Evolutionary conservation across 2,888 invertebrate genomes (phyloP).

Genomic region (Electrophaes corylata): DNA sequence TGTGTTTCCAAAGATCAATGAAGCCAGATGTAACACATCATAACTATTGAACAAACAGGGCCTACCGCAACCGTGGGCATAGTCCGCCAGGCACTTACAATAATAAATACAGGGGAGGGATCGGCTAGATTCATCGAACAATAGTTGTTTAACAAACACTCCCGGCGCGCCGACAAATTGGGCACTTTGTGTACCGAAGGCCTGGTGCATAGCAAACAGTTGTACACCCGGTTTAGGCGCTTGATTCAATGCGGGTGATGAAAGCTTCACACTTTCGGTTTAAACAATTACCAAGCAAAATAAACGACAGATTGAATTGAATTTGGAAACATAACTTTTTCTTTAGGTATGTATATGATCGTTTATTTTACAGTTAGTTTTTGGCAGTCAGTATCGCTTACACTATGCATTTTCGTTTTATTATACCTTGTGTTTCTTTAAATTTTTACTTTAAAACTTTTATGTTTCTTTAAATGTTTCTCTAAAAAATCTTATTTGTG

Average conservation of each 20-base stretch:
- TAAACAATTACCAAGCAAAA: constrained; percentile 14
- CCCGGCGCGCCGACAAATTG: constrained; percentile 55
- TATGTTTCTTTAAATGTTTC: too few species aligned
- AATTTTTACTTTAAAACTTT: too few species aligned
- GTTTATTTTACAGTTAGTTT: too few species aligned
- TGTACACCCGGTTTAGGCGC: constrained; percentile 7
- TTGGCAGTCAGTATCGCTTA: too few species aligned
- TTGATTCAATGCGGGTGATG: constrained; percentile 32
- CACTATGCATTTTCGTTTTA: too few species aligned
- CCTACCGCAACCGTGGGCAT: constrained; percentile 40
- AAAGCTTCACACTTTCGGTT: constrained; percentile 25
- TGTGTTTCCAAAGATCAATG: constrained; percentile 28
- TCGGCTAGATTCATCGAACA: constrained; percentile 45
- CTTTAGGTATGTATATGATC: too few species aligned
- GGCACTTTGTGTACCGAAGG: constrained; percentile 44
- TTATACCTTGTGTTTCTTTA: too few species aligned
- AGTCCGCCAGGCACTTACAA: constrained; percentile 42
- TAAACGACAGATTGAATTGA: constrained; percentile 3
- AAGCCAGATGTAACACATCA: constrained; percentile 42
- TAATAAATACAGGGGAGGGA: constrained; percentile 50
- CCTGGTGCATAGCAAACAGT: constrained; percentile 34
- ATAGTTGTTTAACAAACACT: constrained; percentile 62
- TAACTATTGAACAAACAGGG: constrained; percentile 38
- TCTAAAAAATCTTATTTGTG: too few species aligned
- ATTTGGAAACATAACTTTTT: neutral